Conservation (phyloP, 2,113 vertebrate species). For the Chroicocephalus ridibundus region DNA sequence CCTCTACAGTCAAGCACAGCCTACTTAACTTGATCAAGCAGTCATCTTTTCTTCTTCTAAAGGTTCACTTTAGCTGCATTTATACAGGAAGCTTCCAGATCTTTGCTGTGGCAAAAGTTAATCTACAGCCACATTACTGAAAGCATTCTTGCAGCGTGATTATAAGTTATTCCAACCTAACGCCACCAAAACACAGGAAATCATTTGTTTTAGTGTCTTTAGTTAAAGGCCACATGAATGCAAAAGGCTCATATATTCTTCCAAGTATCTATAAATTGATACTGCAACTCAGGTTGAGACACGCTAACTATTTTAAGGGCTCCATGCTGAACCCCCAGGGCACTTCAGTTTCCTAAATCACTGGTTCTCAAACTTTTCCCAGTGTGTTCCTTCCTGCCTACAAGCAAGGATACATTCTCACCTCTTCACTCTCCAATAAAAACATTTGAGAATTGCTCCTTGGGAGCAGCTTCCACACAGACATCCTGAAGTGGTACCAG, state of each 20-base stretch:
- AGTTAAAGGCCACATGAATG: neutral
- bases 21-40: neutral
- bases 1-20: neutral
- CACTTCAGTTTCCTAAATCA: constrained; percentile 4
- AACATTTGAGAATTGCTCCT: neutral
- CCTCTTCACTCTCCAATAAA: neutral
- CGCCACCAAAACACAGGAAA: constrained; percentile 34
- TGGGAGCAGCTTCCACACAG: neutral
- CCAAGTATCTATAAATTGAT: constrained; percentile 16
- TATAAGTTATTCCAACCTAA: neutral
- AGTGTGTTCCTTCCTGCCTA: neutral
- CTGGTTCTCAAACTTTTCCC: neutral
- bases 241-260: neutral
- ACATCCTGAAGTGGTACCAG: neutral
- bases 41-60: neutral
- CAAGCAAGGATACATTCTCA: neutral
- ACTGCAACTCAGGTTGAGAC: constrained; percentile 33
- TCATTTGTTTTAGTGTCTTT: constrained; percentile 5
- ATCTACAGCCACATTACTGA: constrained; percentile 25
- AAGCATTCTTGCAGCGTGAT: constrained; percentile 23
- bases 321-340: neutral
- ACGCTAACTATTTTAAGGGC: neutral
- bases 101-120: neutral
- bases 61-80: neutral
- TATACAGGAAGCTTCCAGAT: constrained; percentile 37